Base-by-base conservation (phyloP, 2,113 vertebrate genomes). In the Calyptommatus sinebrachiatus region DNA sequence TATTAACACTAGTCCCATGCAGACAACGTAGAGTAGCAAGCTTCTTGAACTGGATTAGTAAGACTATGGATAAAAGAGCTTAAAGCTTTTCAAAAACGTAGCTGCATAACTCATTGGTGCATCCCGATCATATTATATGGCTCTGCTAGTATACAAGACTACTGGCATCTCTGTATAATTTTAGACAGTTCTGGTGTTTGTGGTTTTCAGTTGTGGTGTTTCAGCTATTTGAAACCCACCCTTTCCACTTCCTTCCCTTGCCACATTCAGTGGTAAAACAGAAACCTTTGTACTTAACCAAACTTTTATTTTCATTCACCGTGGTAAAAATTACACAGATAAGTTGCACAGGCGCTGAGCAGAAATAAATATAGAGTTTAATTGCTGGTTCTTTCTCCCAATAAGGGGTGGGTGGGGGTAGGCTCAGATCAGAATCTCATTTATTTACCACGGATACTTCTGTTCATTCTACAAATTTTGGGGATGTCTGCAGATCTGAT, bases 251-350 rank as follows among this genome's bases (percentile, higher is more conserved):
- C 87, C 88, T 90, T 48, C 28, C 85, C 62, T 83, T 84, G 83
- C 9, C 85, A 82, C 77, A 74, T 71, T 85, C 88, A 79, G 84
- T 85, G 88, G 73, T 85, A 88, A 57, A 85, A 76, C 70, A 88
- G n/a, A 78, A 73, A 31, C 24, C 90, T 93, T 93, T 93, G 90
- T 92, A 86, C 86, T 88, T 90, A 84, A 83, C 87, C 81, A 91
- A 77, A 76, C 82, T 78, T 87, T 90, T 89, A 91, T 92, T 92
- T 90, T 89, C 89, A 84, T 89, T 88, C 86, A 84, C 76, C 78
- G 1, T 75, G 75, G 85, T 84, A 89, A 84, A 85, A 90, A 90
- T 91, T 89, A 91, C 63, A 85, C 85, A 84, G 79, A 84, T 85
- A 89, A 88, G 84, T 86, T 90, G 73, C 67, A 88, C 73, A 73